Evolutionary conservation across 2,113 vertebrate genomes (phyloP).

Genomic region (Isichthys henryi): DNA sequence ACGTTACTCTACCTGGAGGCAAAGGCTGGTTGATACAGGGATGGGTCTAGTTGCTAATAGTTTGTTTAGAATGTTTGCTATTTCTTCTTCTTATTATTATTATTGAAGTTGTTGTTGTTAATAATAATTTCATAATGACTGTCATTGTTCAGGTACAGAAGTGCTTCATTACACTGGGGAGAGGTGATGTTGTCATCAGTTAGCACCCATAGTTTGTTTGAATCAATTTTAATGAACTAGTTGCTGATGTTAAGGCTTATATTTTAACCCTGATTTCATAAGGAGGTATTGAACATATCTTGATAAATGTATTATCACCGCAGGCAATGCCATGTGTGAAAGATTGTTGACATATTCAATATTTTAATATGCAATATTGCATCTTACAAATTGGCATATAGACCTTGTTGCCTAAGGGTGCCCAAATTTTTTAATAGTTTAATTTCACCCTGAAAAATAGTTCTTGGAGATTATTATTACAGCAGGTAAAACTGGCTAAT

Average conservation of each 20-base stretch:
- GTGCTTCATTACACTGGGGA: background rate
- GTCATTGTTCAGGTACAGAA: background rate
- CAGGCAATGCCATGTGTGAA: background rate
- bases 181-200: background rate
- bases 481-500: background rate
- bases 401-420: background rate
- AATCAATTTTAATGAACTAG: background rate
- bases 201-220: background rate
- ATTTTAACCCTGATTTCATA: background rate
- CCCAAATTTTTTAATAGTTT: background rate
- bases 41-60: background rate
- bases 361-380: background rate
- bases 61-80: background rate
- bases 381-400: background rate
- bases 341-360: background rate
- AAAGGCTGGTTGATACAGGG: background rate
- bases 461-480: background rate
- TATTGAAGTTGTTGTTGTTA: background rate
- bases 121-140: background rate
- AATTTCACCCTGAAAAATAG: background rate
- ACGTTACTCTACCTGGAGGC: background rate
- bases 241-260: background rate
- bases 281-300: background rate
- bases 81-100: background rate
- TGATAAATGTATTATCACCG: background rate